Percentiles rank a stretch among this genome's conserved stretches.
Evolutionary conservation across 2,797 vertebrate species (phyloP).

Genomic region (Oreochromis mossambicus): DNA sequence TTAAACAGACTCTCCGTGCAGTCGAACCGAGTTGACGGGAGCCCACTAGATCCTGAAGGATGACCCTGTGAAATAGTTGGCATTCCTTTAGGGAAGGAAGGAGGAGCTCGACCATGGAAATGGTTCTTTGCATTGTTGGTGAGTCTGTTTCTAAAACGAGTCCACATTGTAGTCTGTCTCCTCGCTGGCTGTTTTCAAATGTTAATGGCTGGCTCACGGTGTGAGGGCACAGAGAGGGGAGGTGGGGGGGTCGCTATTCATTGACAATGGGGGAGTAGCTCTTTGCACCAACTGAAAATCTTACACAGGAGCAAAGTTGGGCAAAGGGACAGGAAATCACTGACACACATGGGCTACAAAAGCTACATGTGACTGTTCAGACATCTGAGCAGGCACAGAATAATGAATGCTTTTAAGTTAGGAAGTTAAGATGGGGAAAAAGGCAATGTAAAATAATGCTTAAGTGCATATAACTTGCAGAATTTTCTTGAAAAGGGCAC

Average conservation of each 20-base stretch:
- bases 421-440: background rate
- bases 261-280: constrained; percentile 18
- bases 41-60: constrained; percentile 10
- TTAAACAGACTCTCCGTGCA: background rate
- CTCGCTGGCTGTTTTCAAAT: constrained; percentile 46
- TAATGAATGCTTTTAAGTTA: background rate
- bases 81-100: constrained; percentile 34
- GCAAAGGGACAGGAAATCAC: background rate
- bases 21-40: background rate
- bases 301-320: background rate
- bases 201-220: constrained; percentile 52
- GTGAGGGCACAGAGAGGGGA: background rate
- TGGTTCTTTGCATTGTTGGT: constrained; percentile 46
- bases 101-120: constrained; percentile 49
- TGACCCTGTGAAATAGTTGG: constrained; percentile 43
- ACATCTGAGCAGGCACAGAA: background rate
- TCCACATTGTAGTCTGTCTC: constrained; percentile 43
- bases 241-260: constrained; percentile 16
- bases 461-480: background rate
- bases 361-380: background rate
- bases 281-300: constrained; percentile 27
- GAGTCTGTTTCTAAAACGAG: constrained; percentile 13
- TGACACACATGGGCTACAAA: background rate
- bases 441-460: background rate
- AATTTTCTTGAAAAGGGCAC: background rate